Evolutionary conservation across 2,888 invertebrate genomes (phyloP), one percentile per base, ranked within the genome.

Genomic region (Synanthedon myopaeformis): DNA sequence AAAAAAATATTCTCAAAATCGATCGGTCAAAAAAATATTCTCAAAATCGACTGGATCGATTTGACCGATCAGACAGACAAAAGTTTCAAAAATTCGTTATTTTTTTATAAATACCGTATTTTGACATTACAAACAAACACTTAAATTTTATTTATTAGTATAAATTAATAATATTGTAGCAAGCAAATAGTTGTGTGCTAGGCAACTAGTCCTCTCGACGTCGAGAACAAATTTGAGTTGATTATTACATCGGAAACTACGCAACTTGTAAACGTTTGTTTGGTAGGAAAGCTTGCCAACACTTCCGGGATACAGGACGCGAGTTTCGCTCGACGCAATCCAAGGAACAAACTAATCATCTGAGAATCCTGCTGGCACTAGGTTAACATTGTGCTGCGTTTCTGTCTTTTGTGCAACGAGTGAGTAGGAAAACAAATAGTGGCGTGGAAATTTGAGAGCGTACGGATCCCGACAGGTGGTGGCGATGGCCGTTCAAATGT

Each of bases 401-500:
- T 45, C 45, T 45, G 6, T n/a, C 45, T 45, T 14, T 6, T 12
- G 14, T 45, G 45, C n/a, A 13, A 45, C 6, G 11, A 45, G 45
- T 45, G 45, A 45, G n/a, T 6, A 13, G 11, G 45, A 45, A 13
- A 45, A 14, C n/a, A 13, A 14, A 23, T 45, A 45, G 14, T 45
- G 3, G 45, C 45, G 14, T n/a, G 13, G 3, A 45, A 45, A 45
- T 45, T 45, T 45, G 45, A 45, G 45, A 45, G 45, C 45, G 45
- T 10, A 45, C 45, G 45, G 45, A 45, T 45, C 45, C 45, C 45
- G 45, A 45, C 5, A 13, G 42, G 49, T 56, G 55, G 73, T 45
- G 73, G 66, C 70, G 66, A 61, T 64, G 66, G 54, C 66, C 79
- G 64, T 73, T 78, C 76, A 73, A 74, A 61, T 61, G 69, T 72